Evolutionary conservation across 1,140 invertebrate genomes (phyloP).

Genomic region (Drosophila elegans): DNA sequence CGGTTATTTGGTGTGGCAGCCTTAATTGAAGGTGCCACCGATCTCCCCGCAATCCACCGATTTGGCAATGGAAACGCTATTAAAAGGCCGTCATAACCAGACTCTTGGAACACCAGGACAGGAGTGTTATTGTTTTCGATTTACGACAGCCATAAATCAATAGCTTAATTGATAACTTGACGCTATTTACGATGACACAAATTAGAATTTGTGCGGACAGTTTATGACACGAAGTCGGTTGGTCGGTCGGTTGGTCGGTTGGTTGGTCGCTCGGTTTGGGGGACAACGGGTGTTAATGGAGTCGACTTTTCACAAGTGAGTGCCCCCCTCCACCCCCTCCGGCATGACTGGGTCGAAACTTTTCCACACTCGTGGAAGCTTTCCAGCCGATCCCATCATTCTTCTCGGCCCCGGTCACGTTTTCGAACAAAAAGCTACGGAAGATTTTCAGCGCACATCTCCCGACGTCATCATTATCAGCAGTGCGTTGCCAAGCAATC

Average conservation of each 20-base stretch:
- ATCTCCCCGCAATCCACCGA: not conserved
- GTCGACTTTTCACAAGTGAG: conserved; percentile 29
- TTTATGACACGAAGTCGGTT: conserved; percentile 51
- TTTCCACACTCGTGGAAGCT: conserved; percentile 70
- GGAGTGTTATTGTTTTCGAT: conserved; percentile 77
- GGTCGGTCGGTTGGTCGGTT: too few relatives aligned
- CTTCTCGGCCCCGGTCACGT: conserved; percentile 49
- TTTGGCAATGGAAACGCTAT: conserved; percentile 70
- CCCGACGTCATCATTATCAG: conserved; percentile 29
- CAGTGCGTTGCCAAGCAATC: conserved; percentile 47
- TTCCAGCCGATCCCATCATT: conserved; percentile 42
- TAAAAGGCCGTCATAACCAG: conserved; percentile 75
- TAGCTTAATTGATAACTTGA: conserved; percentile 81
- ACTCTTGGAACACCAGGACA: conserved; percentile 21
- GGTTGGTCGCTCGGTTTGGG: not conserved
- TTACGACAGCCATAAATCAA: conserved; percentile 77
- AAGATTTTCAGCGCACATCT: conserved; percentile 28
- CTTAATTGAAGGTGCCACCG: conserved; percentile 69
- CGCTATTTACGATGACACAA: conserved; percentile 82
- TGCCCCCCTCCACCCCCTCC: not conserved
- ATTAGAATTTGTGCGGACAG: conserved; percentile 79
- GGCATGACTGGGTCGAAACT: conserved; percentile 28
- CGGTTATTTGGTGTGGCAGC: conserved; percentile 76
- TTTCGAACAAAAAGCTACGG: conserved; percentile 42
- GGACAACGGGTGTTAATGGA: conserved; percentile 54